phyloP scores from a whole-genome alignment of 2,113 vertebrate species.

The Daubentonia madagascariensis region DNA sequence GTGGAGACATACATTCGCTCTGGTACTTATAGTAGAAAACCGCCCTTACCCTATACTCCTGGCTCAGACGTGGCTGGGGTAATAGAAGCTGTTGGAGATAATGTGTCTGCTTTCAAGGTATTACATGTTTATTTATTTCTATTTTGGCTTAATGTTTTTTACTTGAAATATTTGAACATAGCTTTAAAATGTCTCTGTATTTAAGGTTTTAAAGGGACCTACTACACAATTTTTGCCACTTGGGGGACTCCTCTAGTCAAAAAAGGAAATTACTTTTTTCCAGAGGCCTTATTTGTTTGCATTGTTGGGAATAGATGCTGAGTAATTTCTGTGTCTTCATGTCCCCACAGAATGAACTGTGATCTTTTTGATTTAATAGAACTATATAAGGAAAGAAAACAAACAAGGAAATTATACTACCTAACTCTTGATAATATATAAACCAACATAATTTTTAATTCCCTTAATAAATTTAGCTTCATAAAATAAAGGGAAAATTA shows the following conservation, averaged over 20 bases:
- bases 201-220: not conserved
- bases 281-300: not conserved
- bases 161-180: not conserved
- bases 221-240: slow-evolving; percentile 52
- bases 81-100: slow-evolving; percentile 86
- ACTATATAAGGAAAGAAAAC: not conserved
- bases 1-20: slow-evolving; percentile 95
- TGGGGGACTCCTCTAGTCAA: slow-evolving; percentile 57
- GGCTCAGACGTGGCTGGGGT: slow-evolving; percentile 91
- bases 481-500: not conserved
- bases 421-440: not conserved
- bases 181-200: not conserved
- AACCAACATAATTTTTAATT: not conserved
- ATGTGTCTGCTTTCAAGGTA: slow-evolving; percentile 89
- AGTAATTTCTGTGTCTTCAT: not conserved
- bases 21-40: slow-evolving; percentile 83
- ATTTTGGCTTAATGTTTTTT: not conserved
- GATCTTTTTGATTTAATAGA: slow-evolving; percentile 4
- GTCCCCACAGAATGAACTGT: not conserved
- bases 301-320: not conserved
- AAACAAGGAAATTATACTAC: not conserved
- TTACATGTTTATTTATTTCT: slow-evolving; percentile 11
- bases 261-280: slow-evolving; percentile 32
- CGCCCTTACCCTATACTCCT: slow-evolving; percentile 90
- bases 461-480: not conserved